Base-by-base conservation (phyloP, 2,797 vertebrate genomes). In the Chelidonichthys spinosus region DNA sequence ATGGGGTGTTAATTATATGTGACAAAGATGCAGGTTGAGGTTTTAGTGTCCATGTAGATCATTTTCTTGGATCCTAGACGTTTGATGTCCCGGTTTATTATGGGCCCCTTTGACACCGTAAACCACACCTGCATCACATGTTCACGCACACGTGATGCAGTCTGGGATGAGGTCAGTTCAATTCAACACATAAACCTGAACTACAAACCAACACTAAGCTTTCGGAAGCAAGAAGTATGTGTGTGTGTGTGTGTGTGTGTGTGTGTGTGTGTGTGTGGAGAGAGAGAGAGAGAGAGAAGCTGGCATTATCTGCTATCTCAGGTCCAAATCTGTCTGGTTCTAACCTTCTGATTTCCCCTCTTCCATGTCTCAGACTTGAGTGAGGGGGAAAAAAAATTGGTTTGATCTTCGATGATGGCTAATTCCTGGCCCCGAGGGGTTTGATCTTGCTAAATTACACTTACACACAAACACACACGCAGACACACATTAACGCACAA, bases 391-490 rank as follows among this genome's bases (percentile, higher is more conserved):
- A 25, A 25, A 25, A 81, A 78, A 84, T 74, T 40, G 74, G 66
- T 90, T 83, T 87, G 83, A 92, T 89, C 83, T 85, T 85, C 61
- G 74, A 60, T 82, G 69, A 84, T 39, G 72, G 79, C 85, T 90
- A 91, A 91, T 90, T 78, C 68, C 74, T 49, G 54, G 44, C 59
- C 73, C 83, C 77, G 83, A 86, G 43, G 74, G 82, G 95, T 96
- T 96, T 96, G 92, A 96, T 95, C 94, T 93, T 91, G 85, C 92
- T 95, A 96, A 96, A 96, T 96, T 95, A 96, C 42, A 18, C 46
- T 40, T 67, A 69, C 53, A 46, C 56, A 43, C 44, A 74, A 35
- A 40, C 58, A 50, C 32, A 62, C 50, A 60, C 52, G 62, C 62
- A 69, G 5, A 77, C 14, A 62, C n/a, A 78, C 54, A 60, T 61